Base-by-base conservation (phyloP, 2,113 vertebrate species). In the Corythoichthys haematopterus region DNA sequence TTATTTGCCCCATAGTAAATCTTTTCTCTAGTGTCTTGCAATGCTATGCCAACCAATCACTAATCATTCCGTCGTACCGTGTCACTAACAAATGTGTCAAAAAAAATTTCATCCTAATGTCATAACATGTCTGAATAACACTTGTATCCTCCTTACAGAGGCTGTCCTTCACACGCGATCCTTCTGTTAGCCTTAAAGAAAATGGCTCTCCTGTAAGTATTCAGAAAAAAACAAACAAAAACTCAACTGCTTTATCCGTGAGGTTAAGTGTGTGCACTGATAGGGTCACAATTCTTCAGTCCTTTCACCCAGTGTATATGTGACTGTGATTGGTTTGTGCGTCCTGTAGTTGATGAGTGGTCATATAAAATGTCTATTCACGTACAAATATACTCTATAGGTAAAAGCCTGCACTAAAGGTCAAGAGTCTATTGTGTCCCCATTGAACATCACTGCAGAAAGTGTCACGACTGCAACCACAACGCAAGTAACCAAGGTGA, bases 401-500 rank as follows among this genome's bases (percentile, higher is more conserved):
- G 77, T 89, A 47, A 91, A 87, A 80, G 80, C 77, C 38, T 63
- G 56, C 64, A 10, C 67, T 45, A 68, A 78, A 59, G 90, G 71
- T 66, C 87, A 80, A 59, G 88, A 89, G 52, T 76, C 85, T 0
- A 79, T 88, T 13, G 77, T 80, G 47, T 90, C 89, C 59, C 89
- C 89, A 0, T 81, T 92, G 79, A 90, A 80, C 74, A 82, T 91
- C 75, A 90, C 94, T 0, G 90, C 94, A 0, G 97, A 98, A 91
- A 96, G 91, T 36, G 93, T 99, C 87, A 96, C 97, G 74, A 96
- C 96, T 76, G 95, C 94, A 74, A 99, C 96, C 86, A 99, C 95
- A 63, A 99, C 95, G 68, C 97, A 99, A n/a, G 94, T 98, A 80
- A 98, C 97, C 87, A 99, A 98, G 97, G 97, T 99, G 92, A 56